Evolutionary conservation across 1,140 invertebrate genomes (phyloP).

Genomic region (Procambarus virginalis): DNA sequence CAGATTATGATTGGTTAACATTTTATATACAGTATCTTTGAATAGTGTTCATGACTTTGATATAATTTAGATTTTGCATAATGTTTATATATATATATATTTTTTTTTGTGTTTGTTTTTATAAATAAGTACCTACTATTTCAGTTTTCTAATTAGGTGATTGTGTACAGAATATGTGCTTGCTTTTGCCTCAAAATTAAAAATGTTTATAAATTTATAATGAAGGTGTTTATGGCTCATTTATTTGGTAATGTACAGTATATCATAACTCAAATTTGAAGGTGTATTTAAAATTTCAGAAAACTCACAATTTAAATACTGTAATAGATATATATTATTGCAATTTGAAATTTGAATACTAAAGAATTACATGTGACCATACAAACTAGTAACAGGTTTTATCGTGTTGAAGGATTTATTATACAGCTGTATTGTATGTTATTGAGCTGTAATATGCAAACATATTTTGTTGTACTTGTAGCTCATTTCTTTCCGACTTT

Average conservation of each 20-base stretch:
- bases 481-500: neutral
- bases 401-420: neutral
- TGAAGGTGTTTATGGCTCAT: too few species aligned
- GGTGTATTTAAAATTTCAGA: neutral
- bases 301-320: neutral
- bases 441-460: neutral
- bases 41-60: too few species aligned
- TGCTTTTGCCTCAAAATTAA: neutral
- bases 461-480: neutral
- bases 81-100: neutral
- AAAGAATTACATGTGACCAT: neutral
- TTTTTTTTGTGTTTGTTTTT: neutral
- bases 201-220: too few species aligned
- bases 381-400: neutral
- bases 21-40: neutral
- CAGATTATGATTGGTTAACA: neutral
- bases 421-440: neutral
- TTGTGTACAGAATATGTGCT: neutral
- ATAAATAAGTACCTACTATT: neutral
- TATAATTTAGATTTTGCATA: too few species aligned
- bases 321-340: neutral
- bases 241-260: too few species aligned
- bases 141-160: neutral
- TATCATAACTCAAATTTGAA: too few species aligned
- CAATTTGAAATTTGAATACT: neutral